phyloP scores from a whole-genome alignment of 2,113 vertebrate genomes.

The Aviceda subcristata region DNA sequence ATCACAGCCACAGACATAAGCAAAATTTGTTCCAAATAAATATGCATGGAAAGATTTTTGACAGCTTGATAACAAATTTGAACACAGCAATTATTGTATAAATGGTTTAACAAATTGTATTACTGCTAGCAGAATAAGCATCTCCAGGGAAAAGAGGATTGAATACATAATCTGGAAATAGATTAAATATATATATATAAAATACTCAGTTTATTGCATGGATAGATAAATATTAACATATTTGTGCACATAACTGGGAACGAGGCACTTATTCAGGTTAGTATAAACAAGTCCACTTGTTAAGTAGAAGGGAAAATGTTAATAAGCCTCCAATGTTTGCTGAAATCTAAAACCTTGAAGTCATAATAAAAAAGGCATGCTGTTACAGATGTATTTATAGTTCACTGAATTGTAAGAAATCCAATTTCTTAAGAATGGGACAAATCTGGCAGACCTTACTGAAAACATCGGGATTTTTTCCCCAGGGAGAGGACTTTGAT shows the following conservation, averaged over 20 bases:
- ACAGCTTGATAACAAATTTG: conserved; percentile 15
- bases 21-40: conserved; percentile 29
- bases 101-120: conserved; percentile 32
- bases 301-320: conserved; percentile 33
- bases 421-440: background rate
- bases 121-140: conserved; percentile 68
- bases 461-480: background rate
- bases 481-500: background rate
- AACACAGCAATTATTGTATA: background rate
- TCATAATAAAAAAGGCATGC: background rate
- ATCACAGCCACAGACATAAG: conserved; percentile 9
- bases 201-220: conserved; percentile 60
- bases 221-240: conserved; percentile 77
- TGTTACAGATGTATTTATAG: background rate
- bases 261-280: conserved; percentile 49
- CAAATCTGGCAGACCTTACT: background rate
- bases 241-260: conserved; percentile 34
- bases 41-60: conserved; percentile 6
- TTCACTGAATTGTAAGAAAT: conserved; percentile 22
- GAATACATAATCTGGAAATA: conserved; percentile 49
- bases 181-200: conserved; percentile 64
- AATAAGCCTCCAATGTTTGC: conserved; percentile 18
- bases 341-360: conserved; percentile 35
- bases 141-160: conserved; percentile 27
- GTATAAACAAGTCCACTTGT: conserved; percentile 29